These are phyloP conservation scores for Coptodon rendalli DNA, from an alignment of 2,113 vertebrate species.

Conservation along the genomic window DNA sequence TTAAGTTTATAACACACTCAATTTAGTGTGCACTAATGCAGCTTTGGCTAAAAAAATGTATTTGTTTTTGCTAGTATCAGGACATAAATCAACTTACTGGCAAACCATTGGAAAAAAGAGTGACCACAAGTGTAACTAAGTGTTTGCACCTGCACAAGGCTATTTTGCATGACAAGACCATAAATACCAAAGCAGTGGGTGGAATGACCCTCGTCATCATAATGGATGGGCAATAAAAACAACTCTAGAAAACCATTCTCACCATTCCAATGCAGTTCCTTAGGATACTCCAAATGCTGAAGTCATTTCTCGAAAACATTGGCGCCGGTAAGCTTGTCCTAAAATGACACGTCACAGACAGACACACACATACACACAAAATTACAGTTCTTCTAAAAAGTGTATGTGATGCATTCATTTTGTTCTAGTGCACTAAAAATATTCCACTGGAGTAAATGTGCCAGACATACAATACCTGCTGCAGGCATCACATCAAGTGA, in stretches of 20 bases:
- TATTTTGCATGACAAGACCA: background rate
- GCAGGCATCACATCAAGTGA: conserved; percentile 7
- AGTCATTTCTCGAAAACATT: conserved; percentile 99
- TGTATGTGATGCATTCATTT: background rate
- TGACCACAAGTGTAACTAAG: background rate
- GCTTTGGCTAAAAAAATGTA: background rate
- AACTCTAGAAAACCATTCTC: background rate
- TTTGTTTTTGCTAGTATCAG: background rate
- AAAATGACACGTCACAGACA: conserved; percentile 14
- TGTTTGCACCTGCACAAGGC: background rate
- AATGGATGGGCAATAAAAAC: background rate
- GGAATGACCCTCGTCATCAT: background rate
- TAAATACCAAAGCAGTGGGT: background rate
- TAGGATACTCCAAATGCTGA: conserved; percentile 99
- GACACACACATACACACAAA: background rate
- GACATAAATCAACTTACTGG: background rate
- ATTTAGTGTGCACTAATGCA: background rate
- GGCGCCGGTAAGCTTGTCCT: conserved; percentile 93
- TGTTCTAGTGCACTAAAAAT: background rate
- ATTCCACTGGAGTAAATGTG: background rate
- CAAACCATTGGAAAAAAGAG: accelerated
- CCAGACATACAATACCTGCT: conserved; percentile 16
- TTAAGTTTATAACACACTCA: background rate
- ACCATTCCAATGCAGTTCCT: conserved; percentile 99
- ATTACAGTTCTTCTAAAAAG: background rate